These are phyloP conservation scores for Pocota personata DNA, from an alignment of 2,888 invertebrate species.

Conservation along the genomic window DNA sequence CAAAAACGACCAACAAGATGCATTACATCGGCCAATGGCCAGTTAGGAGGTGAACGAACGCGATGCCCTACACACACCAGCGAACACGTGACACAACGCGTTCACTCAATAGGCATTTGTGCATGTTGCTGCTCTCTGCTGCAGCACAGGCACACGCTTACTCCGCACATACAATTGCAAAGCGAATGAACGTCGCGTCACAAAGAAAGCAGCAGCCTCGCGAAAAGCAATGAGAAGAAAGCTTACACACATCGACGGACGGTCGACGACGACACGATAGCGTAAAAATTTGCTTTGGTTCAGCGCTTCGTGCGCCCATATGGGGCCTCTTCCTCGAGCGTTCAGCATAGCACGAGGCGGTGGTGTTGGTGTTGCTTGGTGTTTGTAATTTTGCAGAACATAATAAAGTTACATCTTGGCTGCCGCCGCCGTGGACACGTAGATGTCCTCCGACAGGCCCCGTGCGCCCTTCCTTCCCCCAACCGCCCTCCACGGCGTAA, in stretches of 20 bases:
- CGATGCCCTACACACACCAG: constrained; percentile 77
- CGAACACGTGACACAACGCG: constrained; percentile 70
- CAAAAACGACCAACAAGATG: constrained; percentile 74
- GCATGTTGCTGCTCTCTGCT: constrained; percentile 35
- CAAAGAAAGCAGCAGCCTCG: constrained; percentile 63
- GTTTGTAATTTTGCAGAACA: constrained; percentile 72
- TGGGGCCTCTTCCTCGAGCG: constrained; percentile 36
- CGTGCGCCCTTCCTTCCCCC: not conserved
- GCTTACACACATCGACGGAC: constrained; percentile 57
- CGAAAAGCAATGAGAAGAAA: constrained; percentile 65
- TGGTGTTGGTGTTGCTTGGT: constrained; percentile 60
- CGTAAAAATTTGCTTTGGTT: constrained; percentile 42
- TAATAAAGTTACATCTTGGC: constrained; percentile 69
- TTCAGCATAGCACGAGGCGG: constrained; percentile 2
- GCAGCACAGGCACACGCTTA: constrained; percentile 8
- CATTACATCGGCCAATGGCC: constrained; percentile 78
- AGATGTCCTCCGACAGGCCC: constrained; percentile 61
- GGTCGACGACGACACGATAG: not conserved
- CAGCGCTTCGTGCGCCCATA: constrained; percentile 46
- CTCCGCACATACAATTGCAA: not conserved
- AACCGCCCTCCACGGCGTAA: constrained; percentile 8
- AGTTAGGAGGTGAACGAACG: constrained; percentile 78
- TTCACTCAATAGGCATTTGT: constrained; percentile 43
- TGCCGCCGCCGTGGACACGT: constrained; percentile 57
- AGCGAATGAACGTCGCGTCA: constrained; percentile 43